Percentiles rank a stretch among this genome's conserved stretches.
Conservation (phyloP, 2,888 invertebrate genomes). For the Lycocerus yunnanus region DNA sequence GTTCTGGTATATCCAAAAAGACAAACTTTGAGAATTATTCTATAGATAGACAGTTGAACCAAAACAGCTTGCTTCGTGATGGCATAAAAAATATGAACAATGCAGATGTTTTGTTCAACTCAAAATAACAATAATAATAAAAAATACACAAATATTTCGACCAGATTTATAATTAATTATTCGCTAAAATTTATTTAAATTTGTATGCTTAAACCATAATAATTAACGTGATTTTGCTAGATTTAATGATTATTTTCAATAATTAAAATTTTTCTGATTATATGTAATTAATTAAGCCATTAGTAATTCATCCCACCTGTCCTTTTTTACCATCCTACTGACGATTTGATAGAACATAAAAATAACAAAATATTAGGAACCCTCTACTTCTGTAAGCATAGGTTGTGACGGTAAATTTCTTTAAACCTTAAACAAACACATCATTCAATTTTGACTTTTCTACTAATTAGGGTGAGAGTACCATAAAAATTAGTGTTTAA, state of each 20-base stretch:
- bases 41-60: too few species aligned
- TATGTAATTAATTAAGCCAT: neutral
- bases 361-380: neutral
- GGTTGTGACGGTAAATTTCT: neutral
- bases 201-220: neutral
- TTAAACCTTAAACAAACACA: neutral
- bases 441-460: neutral
- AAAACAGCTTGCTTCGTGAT: neutral
- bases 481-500: neutral
- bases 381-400: neutral
- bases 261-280: neutral
- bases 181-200: neutral
- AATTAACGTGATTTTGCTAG: neutral
- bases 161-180: neutral
- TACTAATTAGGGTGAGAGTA: conserved; percentile 1
- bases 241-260: neutral
- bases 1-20: too few species aligned
- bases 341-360: neutral
- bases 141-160: neutral
- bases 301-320: neutral
- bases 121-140: neutral
- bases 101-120: neutral
- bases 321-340: neutral
- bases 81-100: neutral
- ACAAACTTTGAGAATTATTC: too few species aligned